A percentile compares a stretch with the other conserved stretches of the same genome.
phyloP scores from a whole-genome alignment of 1,140 invertebrate genomes.

The Drusus annulatus region DNA sequence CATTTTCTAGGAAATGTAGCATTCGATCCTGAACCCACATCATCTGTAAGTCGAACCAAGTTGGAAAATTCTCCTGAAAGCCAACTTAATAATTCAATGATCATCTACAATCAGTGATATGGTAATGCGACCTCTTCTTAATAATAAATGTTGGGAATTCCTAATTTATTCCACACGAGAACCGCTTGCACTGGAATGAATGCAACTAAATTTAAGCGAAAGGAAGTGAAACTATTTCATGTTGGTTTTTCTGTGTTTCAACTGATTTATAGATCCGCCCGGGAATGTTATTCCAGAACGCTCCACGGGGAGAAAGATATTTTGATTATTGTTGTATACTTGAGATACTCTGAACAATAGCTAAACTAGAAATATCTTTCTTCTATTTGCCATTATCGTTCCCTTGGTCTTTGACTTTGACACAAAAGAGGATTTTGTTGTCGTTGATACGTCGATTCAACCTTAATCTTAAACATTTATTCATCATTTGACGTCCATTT shows the following conservation, averaged over 20 bases:
- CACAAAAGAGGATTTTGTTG: too few species aligned
- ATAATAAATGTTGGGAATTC: conserved; percentile 15
- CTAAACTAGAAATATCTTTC: too few species aligned
- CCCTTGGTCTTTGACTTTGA: too few species aligned
- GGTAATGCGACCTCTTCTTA: conserved; percentile 26
- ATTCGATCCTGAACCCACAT: background rate
- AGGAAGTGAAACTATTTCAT: conserved; percentile 30
- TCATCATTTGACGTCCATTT: too few species aligned
- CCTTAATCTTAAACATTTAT: too few species aligned
- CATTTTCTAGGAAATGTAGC: too few species aligned
- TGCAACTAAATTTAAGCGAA: conserved; percentile 26
- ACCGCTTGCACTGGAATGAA: conserved; percentile 17
- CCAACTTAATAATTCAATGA: background rate
- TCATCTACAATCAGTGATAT: conserved; percentile 6
- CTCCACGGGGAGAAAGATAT: background rate
- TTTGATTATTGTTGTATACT: background rate
- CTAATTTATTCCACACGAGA: conserved; percentile 26
- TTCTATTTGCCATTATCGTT: too few species aligned
- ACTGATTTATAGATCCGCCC: conserved; percentile 21
- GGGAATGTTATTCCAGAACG: background rate
- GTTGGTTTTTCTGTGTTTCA: conserved; percentile 11
- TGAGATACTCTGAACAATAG: background rate
- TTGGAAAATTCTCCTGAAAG: conserved; percentile 1
- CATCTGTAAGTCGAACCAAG: background rate
- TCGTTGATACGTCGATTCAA: too few species aligned